These are phyloP conservation scores for Drosophila meridionalis DNA, from an alignment of 2,888 invertebrate genomes.

Conservation along the genomic window DNA sequence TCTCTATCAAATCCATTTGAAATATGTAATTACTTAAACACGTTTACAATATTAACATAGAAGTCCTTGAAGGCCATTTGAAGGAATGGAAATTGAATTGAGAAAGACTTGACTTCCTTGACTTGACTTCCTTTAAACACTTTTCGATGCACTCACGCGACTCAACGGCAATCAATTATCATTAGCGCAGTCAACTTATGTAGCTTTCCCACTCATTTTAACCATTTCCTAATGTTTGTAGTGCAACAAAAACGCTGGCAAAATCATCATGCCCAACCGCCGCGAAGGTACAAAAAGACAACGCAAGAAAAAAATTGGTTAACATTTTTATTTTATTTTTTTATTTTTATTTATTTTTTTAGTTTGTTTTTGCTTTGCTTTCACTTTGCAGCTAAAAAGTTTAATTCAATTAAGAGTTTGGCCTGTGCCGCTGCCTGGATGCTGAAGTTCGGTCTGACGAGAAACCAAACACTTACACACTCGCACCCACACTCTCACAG, in stretches of 20 bases:
- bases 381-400: conserved; percentile 60
- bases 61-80: neutral
- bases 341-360: conserved; percentile 43
- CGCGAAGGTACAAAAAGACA: conserved; percentile 20
- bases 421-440: conserved; percentile 44
- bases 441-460: conserved; percentile 40
- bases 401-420: conserved; percentile 72
- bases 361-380: conserved; percentile 19
- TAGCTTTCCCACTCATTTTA: neutral
- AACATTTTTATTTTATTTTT: conserved; percentile 38
- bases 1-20: neutral
- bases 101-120: neutral
- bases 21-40: neutral
- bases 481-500: conserved; percentile 6
- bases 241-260: conserved; percentile 11
- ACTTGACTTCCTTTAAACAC: neutral
- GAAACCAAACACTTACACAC: conserved; percentile 43
- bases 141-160: neutral
- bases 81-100: neutral
- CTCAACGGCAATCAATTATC: neutral
- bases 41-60: neutral
- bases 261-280: conserved; percentile 21
- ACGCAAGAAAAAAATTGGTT: conserved; percentile 28
- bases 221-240: neutral
- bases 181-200: neutral